These are phyloP conservation scores for Cerceris rybyensis DNA, from an alignment of 2,888 invertebrate species.

Conservation along the genomic window DNA sequence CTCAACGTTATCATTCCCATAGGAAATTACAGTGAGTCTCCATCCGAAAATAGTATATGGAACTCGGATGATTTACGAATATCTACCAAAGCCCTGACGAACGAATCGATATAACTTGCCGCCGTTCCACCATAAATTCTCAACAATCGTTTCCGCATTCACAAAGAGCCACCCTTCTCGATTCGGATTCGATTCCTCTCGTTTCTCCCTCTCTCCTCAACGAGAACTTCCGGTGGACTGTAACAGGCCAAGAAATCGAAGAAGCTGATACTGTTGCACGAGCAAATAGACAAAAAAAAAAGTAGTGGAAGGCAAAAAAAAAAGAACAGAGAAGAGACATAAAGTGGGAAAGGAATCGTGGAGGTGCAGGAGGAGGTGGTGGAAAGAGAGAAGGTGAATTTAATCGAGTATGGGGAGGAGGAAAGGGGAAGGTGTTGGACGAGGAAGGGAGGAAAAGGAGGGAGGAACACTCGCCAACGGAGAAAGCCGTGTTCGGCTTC, in stretches of 20 bases:
- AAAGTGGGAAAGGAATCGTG: neutral
- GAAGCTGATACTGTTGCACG: neutral
- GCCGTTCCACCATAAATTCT: neutral
- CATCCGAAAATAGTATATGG: slow-evolving; percentile 1
- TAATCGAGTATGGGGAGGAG: slow-evolving; percentile 53
- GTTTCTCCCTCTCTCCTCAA: neutral
- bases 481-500: slow-evolving; percentile 72
- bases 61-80: slow-evolving; percentile 2
- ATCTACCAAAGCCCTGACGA: neutral
- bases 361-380: neutral
- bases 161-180: neutral
- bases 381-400: slow-evolving; percentile 55
- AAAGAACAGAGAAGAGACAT: neutral
- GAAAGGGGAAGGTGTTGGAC: slow-evolving; percentile 55
- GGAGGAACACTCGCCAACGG: slow-evolving; percentile 51
- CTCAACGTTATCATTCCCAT: too few species aligned
- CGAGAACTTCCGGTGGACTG: slow-evolving; percentile 10
- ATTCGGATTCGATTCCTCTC: neutral
- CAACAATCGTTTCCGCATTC: slow-evolving; percentile 4
- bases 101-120: neutral
- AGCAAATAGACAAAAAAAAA: neutral
- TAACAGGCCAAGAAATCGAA: slow-evolving; percentile 7
- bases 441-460: slow-evolving; percentile 27
- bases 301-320: neutral
- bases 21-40: slow-evolving; percentile 2